These are phyloP conservation scores for Falco concolor DNA, from an alignment of 2,797 vertebrate genomes.

Conservation along the genomic window DNA sequence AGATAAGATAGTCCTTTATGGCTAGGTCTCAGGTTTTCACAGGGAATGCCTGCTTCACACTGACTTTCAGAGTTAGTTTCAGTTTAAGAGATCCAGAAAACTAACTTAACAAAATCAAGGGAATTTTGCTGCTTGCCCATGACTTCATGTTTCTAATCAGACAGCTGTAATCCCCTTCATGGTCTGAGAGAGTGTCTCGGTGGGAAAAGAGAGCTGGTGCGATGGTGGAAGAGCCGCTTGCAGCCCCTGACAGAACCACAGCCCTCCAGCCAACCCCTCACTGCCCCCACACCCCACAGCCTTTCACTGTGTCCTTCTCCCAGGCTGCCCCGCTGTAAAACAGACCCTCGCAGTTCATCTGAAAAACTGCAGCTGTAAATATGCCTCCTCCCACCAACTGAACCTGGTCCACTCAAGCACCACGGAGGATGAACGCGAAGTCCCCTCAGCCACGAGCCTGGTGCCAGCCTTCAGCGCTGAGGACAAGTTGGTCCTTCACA, in stretches of 20 bases:
- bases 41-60: not conserved
- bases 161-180: not conserved
- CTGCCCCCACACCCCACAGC: not conserved
- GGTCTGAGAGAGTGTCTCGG: not conserved
- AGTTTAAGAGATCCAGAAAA: not conserved
- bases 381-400: not conserved
- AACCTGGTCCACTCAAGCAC: not conserved
- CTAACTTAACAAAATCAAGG: not conserved
- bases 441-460: not conserved
- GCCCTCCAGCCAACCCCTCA: accelerated
- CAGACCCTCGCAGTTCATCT: not conserved
- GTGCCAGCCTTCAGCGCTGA: accelerated
- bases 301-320: accelerated
- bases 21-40: not conserved
- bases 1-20: not conserved
- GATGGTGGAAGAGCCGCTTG: not conserved
- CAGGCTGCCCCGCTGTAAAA: not conserved
- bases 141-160: not conserved
- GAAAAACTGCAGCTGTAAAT: not conserved
- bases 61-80: not conserved
- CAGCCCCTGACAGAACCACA: not conserved
- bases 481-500: not conserved
- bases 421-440: not conserved
- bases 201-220: not conserved
- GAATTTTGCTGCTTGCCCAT: not conserved